A percentile compares a stretch with the other conserved stretches of the same genome.
phyloP scores from a whole-genome alignment of 2,113 vertebrate species.

The Xyrauchen texanus region DNA sequence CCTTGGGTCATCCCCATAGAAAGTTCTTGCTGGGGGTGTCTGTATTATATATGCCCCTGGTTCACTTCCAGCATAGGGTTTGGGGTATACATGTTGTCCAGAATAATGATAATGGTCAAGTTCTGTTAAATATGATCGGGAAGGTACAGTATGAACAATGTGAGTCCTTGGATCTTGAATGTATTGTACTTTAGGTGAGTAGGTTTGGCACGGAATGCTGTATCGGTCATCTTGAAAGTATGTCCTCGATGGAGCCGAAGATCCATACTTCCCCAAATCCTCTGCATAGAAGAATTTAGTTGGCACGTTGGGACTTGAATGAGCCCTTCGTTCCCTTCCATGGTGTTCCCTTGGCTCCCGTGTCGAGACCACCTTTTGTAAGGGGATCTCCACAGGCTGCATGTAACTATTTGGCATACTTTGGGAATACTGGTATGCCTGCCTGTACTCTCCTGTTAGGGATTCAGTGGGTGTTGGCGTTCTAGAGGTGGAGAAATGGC shows the following conservation, averaged over 20 bases:
- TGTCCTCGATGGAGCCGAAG: constrained; percentile 70
- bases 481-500: constrained; percentile 78
- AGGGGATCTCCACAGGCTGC: constrained; percentile 72
- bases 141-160: constrained; percentile 69
- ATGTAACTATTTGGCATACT: constrained; percentile 78
- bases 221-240: constrained; percentile 81
- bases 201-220: constrained; percentile 70
- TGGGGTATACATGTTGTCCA: constrained; percentile 68
- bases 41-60: constrained; percentile 81
- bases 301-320: constrained; percentile 79
- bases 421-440: constrained; percentile 75
- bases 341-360: constrained; percentile 73
- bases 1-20: constrained; percentile 78
- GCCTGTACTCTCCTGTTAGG: constrained; percentile 80
- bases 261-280: constrained; percentile 76
- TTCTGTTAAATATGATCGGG: constrained; percentile 71
- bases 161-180: constrained; percentile 76
- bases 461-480: constrained; percentile 88
- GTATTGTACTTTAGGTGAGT: constrained; percentile 75
- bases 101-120: constrained; percentile 69
- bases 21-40: constrained; percentile 73
- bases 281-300: constrained; percentile 89
- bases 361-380: constrained; percentile 79
- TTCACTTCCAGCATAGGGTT: constrained; percentile 73
- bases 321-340: constrained; percentile 80